Conservation (phyloP, 2,888 invertebrate species). For the Rhogogaster chlorosoma region DNA sequence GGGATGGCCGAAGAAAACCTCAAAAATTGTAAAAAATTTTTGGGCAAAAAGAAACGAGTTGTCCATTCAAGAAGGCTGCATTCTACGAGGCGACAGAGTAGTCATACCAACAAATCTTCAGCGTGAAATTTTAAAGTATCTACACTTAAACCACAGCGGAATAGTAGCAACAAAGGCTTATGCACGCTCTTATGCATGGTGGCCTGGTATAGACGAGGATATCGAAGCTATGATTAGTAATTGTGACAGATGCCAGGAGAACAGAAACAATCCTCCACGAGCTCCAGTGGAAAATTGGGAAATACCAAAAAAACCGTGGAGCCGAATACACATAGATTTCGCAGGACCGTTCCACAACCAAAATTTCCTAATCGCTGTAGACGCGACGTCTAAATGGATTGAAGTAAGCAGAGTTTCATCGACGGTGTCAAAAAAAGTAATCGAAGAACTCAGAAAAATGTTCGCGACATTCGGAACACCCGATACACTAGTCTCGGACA, state of each 20-base stretch:
- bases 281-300: slow-evolving; percentile 55
- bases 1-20: slow-evolving; percentile 23
- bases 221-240: slow-evolving; percentile 52
- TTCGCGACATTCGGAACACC: slow-evolving; percentile 60
- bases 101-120: slow-evolving; percentile 50
- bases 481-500: slow-evolving; percentile 60
- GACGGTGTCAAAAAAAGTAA: slow-evolving; percentile 52
- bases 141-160: slow-evolving; percentile 54
- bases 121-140: slow-evolving; percentile 47
- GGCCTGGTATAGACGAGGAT: too few relatives aligned
- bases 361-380: slow-evolving; percentile 60
- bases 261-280: slow-evolving; percentile 45
- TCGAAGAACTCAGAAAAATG: slow-evolving; percentile 54
- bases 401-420: slow-evolving; percentile 55
- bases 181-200: slow-evolving; percentile 50
- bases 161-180: slow-evolving; percentile 50
- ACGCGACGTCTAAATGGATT: slow-evolving; percentile 60
- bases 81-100: slow-evolving; percentile 50
- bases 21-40: slow-evolving; percentile 49
- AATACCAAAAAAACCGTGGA: slow-evolving; percentile 56
- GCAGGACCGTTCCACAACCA: slow-evolving; percentile 58
- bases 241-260: slow-evolving; percentile 54
- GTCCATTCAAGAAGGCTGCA: slow-evolving; percentile 50
- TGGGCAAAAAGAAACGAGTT: slow-evolving; percentile 46
- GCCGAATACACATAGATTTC: slow-evolving; percentile 53